These are phyloP conservation scores for Nematopogon swammerdamellus DNA, from an alignment of 2,888 invertebrate genomes.

Conservation along the genomic window DNA sequence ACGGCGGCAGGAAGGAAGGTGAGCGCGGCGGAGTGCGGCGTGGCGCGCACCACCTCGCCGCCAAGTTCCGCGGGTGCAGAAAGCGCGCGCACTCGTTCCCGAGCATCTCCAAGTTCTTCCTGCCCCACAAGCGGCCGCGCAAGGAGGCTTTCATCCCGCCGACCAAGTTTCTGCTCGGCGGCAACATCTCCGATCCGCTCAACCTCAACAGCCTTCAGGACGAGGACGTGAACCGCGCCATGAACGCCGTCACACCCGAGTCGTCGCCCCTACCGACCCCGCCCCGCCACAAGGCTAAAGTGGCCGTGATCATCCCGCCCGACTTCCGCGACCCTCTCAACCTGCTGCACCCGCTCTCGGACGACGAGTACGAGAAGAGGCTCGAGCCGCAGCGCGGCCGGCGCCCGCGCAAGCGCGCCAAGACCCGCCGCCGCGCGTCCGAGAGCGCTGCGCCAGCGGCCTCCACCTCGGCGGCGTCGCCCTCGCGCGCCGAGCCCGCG, in stretches of 20 bases:
- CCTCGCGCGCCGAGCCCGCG: constrained; percentile 26
- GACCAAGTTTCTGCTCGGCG: constrained; percentile 90
- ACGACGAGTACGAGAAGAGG: constrained; percentile 79
- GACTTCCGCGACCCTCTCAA: constrained; percentile 92
- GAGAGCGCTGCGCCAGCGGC: constrained; percentile 35
- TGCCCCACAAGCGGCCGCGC: constrained; percentile 70
- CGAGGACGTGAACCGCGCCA: constrained; percentile 71
- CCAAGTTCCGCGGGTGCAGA: constrained; percentile 50
- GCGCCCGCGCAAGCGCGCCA: constrained; percentile 65
- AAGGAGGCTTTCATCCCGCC: constrained; percentile 80
- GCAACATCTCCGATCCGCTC: constrained; percentile 92
- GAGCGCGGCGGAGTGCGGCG: constrained; percentile 17
- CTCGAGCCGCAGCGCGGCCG: constrained; percentile 65
- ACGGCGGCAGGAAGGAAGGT: background rate
- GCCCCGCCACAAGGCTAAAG: constrained; percentile 72
- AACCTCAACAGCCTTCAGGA: constrained; percentile 90
- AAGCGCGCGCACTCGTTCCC: constrained; percentile 69
- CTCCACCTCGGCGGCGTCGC: constrained; percentile 20
- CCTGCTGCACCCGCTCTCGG: constrained; percentile 74
- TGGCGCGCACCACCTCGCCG: constrained; percentile 38
- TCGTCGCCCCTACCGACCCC: constrained; percentile 88
- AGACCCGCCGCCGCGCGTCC: constrained; percentile 46
- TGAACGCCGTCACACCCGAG: constrained; percentile 89
- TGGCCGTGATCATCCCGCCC: constrained; percentile 90
- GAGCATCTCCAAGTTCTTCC: constrained; percentile 68